Base-by-base conservation (phyloP, 1,140 invertebrate species). In the Pseudobourletiella spinata region DNA sequence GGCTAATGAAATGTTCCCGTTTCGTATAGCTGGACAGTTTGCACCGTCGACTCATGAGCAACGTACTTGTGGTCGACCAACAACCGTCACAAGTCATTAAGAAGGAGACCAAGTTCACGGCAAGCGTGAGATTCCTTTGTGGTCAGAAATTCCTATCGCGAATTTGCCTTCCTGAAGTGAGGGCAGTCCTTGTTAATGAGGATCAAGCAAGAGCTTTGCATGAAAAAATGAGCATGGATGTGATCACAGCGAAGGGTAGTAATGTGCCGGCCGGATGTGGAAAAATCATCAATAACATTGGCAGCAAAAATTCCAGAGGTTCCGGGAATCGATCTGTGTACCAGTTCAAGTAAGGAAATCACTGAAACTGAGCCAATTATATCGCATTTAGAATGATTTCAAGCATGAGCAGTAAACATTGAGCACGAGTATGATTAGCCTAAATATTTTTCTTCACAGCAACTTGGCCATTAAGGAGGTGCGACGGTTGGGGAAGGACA, bases 61-160 rank as follows among this genome's bases (percentile, higher is more conserved):
- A 51, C 22, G 30, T n/a, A 14, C n/a, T 56, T 6, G 20, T 56
- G 3, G 35, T 56, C 6, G 26, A 56, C 22, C 20, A 32, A 14
- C 54, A 56, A 20, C 54, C 54, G 18, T 32, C 30, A n/a, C 54
- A 56, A 35, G 54, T 56, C 8, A 56, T 56, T 8, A 56, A 56
- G 35, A 56, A 56, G 54, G 54, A 42, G 4, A 56, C 54, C 4
- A 56, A 56, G 26, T 56, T 56, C 26, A 56, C 30, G 30, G 24
- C 54, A 22, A 56, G 22, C 4, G 6, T 42, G 4, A 16, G 54
- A 39, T 56, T 56, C 26, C 22, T 56, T 3, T 26, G 20, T 51
- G 48, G 48, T 26, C 22, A 51, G 22, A 51, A n/a, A 26, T 51
- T 6, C 28, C 25, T 51, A 8, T 8, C 20, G 3, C 48, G 8